These are phyloP conservation scores for Oreochromis spilurus DNA, from an alignment of 2,113 vertebrate species.

Conservation along the genomic window DNA sequence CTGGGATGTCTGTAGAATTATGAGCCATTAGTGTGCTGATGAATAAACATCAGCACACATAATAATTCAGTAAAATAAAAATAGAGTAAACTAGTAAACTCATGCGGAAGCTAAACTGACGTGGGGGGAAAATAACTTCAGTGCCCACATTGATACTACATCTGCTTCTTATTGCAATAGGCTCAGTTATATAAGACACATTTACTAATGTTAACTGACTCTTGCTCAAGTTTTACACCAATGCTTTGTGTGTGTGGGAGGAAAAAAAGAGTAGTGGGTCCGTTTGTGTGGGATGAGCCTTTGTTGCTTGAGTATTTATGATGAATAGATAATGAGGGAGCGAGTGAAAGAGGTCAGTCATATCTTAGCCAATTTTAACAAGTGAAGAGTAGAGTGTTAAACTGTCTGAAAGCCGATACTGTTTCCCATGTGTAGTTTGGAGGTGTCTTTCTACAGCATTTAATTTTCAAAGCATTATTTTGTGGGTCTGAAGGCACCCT, in stretches of 20 bases:
- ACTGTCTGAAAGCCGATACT: constrained; percentile 31
- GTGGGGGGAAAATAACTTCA: neutral
- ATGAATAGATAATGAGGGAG: neutral
- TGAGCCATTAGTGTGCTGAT: neutral
- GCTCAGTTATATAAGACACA: neutral
- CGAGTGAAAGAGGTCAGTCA: constrained; percentile 26
- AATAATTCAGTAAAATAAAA: neutral
- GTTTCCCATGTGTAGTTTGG: neutral
- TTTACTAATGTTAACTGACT: neutral
- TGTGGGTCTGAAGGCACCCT: neutral
- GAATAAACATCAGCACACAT: neutral
- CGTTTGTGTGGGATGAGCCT: constrained; percentile 17
- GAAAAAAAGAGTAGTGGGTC: neutral
- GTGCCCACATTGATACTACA: neutral
- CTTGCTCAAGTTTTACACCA: neutral
- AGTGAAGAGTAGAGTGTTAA: neutral
- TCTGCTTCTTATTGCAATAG: neutral
- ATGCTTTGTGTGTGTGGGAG: constrained; percentile 18
- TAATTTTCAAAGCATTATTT: neutral
- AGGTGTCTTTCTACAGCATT: neutral
- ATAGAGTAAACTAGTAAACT: neutral
- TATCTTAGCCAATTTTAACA: neutral
- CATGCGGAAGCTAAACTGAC: neutral
- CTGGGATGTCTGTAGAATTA: neutral
- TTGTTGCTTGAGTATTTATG: constrained; percentile 14